Conservation (phyloP, 2,113 vertebrate genomes). For the Lota lota region DNA sequence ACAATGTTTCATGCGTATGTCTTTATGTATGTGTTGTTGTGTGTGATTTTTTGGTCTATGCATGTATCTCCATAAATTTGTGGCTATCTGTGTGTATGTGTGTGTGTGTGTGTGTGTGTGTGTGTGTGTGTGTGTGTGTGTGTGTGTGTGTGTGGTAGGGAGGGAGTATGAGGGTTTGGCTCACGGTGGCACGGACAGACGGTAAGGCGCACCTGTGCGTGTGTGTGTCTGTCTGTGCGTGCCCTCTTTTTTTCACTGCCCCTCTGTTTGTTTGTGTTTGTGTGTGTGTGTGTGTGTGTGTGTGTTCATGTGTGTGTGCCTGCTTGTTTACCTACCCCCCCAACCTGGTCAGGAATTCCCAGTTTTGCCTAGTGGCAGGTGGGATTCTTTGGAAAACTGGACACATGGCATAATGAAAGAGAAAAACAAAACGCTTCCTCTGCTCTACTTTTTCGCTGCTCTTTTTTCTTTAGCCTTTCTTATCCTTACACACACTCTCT, state of each 20-base stretch:
- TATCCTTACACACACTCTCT: background rate
- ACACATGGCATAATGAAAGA: conserved; percentile 34
- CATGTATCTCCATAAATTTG: conserved; percentile 35
- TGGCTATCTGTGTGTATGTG: conserved; percentile 16
- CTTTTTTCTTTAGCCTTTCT: too few relatives aligned
- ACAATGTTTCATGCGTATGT: background rate
- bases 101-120: conserved; percentile 35
- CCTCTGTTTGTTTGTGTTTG: conserved; percentile 18
- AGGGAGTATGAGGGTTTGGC: background rate
- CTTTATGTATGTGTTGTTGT: conserved; percentile 30
- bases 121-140: conserved; percentile 17
- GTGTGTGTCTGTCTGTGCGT: conserved; percentile 4
- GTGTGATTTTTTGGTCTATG: conserved; percentile 34
- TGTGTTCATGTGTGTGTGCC: conserved; percentile 5
- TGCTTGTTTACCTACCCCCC: conserved; percentile 51
- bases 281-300: conserved; percentile 23
- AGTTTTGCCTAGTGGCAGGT: conserved; percentile 54
- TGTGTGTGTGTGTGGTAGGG: background rate
- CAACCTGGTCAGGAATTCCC: conserved; percentile 59
- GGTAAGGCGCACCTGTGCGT: conserved; percentile 40
- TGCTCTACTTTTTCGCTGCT: too few relatives aligned
- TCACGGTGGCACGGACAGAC: conserved; percentile 35
- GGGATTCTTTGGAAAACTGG: conserved; percentile 49
- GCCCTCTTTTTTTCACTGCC: conserved; percentile 12
- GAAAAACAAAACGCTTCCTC: conserved; percentile 1